Conservation (phyloP, 2,797 vertebrate genomes). For the Helostoma temminkii region DNA sequence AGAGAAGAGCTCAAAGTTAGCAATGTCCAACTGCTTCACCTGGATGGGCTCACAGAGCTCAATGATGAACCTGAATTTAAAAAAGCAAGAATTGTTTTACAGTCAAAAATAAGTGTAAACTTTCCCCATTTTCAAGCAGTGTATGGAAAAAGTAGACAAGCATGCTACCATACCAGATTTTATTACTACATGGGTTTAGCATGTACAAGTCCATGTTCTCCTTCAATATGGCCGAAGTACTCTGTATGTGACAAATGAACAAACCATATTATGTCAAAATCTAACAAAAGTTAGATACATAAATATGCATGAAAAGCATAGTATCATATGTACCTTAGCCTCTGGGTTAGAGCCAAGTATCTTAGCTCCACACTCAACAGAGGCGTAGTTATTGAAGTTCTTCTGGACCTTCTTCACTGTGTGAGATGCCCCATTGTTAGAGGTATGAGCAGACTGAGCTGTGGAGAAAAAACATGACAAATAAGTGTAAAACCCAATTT, state of each 20-base stretch:
- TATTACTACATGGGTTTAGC: conserved; percentile 97
- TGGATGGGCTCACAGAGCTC: conserved; percentile 99
- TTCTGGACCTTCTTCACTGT: conserved; percentile 93
- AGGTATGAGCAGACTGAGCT: conserved; percentile 90
- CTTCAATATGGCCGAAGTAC: conserved; percentile 95
- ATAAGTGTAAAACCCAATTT: accelerated
- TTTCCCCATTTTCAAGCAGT: neutral
- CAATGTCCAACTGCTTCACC: conserved; percentile 97
- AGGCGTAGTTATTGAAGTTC: conserved; percentile 97
- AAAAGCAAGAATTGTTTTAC: neutral
- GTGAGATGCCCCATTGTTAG: conserved; percentile 85
- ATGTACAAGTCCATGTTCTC: conserved; percentile 99
- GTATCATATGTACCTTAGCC: conserved; percentile 88
- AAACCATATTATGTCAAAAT: conserved; percentile 4
- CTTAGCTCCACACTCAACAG: conserved; percentile 97
- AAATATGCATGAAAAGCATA: neutral
- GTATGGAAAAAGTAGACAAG: neutral
- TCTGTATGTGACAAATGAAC: conserved; percentile 80
- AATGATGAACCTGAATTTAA: conserved; percentile 93
- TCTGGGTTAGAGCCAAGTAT: conserved; percentile 95
- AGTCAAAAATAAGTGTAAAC: neutral
- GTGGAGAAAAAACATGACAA: neutral
- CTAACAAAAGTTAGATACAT: neutral
- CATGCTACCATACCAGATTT: conserved; percentile 87
- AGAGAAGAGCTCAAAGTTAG: conserved; percentile 98